Base-by-base conservation (phyloP, 2,888 invertebrate genomes). In the Drosophila anomelani region DNA sequence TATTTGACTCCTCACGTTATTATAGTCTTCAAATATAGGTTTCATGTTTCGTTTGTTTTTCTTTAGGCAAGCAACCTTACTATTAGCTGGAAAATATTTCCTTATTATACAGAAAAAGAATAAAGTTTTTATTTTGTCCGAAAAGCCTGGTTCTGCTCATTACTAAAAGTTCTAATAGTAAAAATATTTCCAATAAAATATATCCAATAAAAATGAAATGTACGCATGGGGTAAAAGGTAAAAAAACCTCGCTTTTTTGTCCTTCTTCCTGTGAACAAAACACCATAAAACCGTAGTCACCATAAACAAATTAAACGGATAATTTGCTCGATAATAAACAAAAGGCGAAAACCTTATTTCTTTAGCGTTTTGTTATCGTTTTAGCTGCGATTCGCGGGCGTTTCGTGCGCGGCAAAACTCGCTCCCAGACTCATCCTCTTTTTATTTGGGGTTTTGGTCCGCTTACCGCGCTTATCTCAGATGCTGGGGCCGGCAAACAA, bases 401-500 rank as follows among this genome's bases (percentile, higher is more conserved):
- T 44, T 81, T 81, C 59, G 9, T n/a, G 8, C 39, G 73, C 61
- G 61, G 64, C 66, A 56, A 74, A 57, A 57, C 46, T 60, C 56
- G 56, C 56, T 53, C 23, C 51, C 36, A 8, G 32, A n/a, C 53
- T 4, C 20, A 36, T 68, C 46, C 44, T 34, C 44, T 17, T 41
- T 60, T 58, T 32, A 41, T 61, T 61, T 61, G 17, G 58, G 38
- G 8, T 54, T 64, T 51, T 59, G 61, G 69, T 66, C 72, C 80
- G 80, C 73, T 72, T 68, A 36, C 63, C 39, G 70, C 68, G 76
- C 88, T 85, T 85, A 87, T 85, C 89, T 85, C 67, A 38, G 79
- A 79, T 79, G 58, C 58, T 76, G 79, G 68, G 79, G 57, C 57
- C 62, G 36, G 61, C 56, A 49, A 73, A 71, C 71, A 75, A 75